These are phyloP conservation scores for Harpagus bidentatus DNA, from an alignment of 2,113 vertebrate species.

Conservation along the genomic window DNA sequence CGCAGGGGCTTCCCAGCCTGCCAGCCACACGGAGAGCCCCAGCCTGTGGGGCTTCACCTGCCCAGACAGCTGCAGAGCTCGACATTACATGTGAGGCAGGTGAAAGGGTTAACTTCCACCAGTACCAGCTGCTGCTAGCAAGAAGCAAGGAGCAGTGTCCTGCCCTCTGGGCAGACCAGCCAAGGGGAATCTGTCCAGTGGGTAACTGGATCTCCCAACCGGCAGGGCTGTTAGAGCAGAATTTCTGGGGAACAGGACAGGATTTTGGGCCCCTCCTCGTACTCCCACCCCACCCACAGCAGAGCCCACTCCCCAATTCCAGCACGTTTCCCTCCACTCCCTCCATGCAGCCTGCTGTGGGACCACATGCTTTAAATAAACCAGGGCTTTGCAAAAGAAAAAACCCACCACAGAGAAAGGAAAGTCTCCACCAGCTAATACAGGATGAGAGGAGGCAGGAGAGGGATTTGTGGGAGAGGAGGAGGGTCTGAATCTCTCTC, in stretches of 20 bases:
- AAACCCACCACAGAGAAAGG: not conserved
- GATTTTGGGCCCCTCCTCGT: not conserved
- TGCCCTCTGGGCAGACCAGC: not conserved
- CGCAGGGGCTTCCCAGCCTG: not conserved
- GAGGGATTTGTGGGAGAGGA: not conserved
- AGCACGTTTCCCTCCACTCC: not conserved
- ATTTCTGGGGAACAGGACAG: not conserved
- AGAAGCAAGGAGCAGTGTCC: not conserved
- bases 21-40: not conserved
- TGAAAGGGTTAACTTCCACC: not conserved
- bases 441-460: not conserved
- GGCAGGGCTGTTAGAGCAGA: not conserved
- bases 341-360: not conserved
- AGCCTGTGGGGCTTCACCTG: not conserved
- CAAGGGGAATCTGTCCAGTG: not conserved
- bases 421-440: not conserved
- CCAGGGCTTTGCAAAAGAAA: not conserved
- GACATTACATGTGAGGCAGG: rapidly evolving
- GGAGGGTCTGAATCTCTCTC: not conserved
- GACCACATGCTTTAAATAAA: not conserved
- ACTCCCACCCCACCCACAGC: not conserved
- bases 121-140: not conserved
- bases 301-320: not conserved
- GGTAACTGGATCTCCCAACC: not conserved
- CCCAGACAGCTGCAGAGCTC: not conserved